These are phyloP conservation scores for Papilio glaucus DNA, from an alignment of 1,140 invertebrate species.

Conservation along the genomic window DNA sequence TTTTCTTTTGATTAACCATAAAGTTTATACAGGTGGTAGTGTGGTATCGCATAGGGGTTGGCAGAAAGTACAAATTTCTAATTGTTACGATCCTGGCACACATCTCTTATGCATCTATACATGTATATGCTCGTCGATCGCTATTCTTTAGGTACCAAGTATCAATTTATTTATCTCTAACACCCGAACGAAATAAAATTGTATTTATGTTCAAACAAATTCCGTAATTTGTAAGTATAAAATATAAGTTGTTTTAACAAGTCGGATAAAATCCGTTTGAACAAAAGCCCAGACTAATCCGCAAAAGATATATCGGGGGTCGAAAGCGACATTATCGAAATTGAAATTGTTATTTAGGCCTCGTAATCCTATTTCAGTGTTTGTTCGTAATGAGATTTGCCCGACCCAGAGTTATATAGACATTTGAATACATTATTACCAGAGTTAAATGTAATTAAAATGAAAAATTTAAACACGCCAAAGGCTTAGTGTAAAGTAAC, in stretches of 20 bases:
- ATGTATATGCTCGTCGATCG: too few species aligned
- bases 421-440: neutral
- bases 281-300: neutral
- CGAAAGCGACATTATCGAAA: slow-evolving; percentile 13
- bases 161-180: too few species aligned
- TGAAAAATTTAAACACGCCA: neutral
- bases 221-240: neutral
- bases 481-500: too few species aligned
- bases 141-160: too few species aligned
- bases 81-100: too few species aligned
- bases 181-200: neutral
- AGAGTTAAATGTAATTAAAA: neutral
- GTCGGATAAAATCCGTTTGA: neutral
- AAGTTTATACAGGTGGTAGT: too few species aligned
- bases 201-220: neutral
- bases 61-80: too few species aligned
- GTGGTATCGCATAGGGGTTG: too few species aligned
- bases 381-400: neutral
- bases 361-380: slow-evolving; percentile 2
- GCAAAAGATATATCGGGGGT: neutral
- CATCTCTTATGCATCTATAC: too few species aligned
- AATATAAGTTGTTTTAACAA: neutral
- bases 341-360: slow-evolving; percentile 13
- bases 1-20: too few species aligned
- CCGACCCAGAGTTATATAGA: neutral